Percentiles rank a stretch among this genome's conserved stretches.
phyloP scores from a whole-genome alignment of 2,797 vertebrate species.

The Lacerta bilineata region DNA sequence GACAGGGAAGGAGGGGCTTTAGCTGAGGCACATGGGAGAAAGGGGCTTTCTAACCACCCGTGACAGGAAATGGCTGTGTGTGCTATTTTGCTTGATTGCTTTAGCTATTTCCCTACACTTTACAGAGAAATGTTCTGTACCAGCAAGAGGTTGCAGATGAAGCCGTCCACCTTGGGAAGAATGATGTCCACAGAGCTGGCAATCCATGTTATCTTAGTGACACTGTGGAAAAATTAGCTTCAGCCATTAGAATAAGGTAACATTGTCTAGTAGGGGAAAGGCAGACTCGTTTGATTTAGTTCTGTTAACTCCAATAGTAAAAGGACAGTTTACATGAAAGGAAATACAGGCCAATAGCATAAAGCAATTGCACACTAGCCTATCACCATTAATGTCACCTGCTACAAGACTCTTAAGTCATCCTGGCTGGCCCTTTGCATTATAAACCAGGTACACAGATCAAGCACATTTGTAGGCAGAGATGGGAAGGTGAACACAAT shows the following conservation, averaged over 20 bases:
- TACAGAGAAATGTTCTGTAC: background rate
- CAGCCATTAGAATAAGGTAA: background rate
- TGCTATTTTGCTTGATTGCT: background rate
- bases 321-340: background rate
- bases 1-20: background rate
- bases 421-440: background rate
- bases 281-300: background rate
- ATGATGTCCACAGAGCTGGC: background rate
- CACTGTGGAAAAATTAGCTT: constrained; percentile 1
- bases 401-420: background rate
- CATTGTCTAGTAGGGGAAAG: background rate
- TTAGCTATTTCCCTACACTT: background rate
- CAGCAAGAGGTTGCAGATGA: background rate
- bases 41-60: background rate
- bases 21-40: background rate
- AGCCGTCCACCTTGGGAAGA: background rate
- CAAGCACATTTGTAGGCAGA: constrained; percentile 1
- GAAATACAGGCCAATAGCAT: background rate
- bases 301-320: background rate
- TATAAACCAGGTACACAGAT: background rate
- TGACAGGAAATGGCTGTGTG: background rate
- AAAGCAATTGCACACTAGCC: background rate
- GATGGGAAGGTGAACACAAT: background rate
- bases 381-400: constrained; percentile 1
- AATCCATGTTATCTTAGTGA: background rate